Conservation (phyloP, 2,797 vertebrate genomes). For the Urophycis tenuis region DNA sequence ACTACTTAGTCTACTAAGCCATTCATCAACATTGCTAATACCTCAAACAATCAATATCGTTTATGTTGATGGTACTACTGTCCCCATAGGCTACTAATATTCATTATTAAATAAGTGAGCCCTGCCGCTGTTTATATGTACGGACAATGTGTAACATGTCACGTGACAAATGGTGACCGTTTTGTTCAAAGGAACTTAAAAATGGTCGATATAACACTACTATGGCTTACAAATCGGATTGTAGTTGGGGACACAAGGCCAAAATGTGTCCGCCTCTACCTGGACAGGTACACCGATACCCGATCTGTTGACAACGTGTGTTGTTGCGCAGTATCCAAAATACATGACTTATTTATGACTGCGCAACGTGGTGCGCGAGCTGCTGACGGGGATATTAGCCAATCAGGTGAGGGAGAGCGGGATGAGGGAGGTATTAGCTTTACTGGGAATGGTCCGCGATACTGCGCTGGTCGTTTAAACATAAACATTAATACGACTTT, state of each 20-base stretch:
- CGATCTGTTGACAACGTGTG: slow-evolving; percentile 18
- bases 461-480: not conserved
- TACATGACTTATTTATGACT: slow-evolving; percentile 13
- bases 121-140: not conserved
- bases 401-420: slow-evolving; percentile 37
- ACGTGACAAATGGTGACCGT: no score
- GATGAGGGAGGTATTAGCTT: slow-evolving; percentile 28
- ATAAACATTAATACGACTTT: not conserved
- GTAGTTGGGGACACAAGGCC: not conserved
- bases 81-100: not conserved
- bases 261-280: not conserved
- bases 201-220: no score
- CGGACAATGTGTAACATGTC: no score
- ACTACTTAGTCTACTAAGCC: not conserved
- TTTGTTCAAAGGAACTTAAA: no score
- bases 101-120: not conserved
- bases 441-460: slow-evolving; percentile 49
- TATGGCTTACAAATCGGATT: not conserved
- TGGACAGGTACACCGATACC: slow-evolving; percentile 18
- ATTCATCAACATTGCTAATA: not conserved
- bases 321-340: slow-evolving; percentile 36
- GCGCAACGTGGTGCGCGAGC: not conserved
- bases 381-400: slow-evolving; percentile 37
- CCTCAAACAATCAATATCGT: not conserved
- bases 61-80: not conserved